Evolutionary conservation across 2,888 invertebrate species (phyloP).

Genomic region (Ecdyonurus torrentis): DNA sequence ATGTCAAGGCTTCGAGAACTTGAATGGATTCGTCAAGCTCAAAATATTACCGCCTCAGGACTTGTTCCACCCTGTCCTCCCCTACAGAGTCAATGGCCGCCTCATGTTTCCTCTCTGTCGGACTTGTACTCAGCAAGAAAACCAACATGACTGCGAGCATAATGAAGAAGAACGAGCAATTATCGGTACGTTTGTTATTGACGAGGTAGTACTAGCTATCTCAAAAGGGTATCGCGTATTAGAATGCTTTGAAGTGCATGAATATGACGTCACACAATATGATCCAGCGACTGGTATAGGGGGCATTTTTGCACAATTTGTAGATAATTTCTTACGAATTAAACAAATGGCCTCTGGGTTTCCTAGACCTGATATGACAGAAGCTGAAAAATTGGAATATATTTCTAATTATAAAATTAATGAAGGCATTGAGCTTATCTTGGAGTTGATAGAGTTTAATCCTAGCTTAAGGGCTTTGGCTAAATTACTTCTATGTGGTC

Average conservation of each 20-base stretch:
- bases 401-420: neutral
- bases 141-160: neutral
- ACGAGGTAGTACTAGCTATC: neutral
- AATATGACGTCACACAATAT: constrained; percentile 1
- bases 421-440: constrained; percentile 1
- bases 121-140: neutral
- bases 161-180: neutral
- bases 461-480: neutral
- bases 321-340: constrained; percentile 7
- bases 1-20: neutral
- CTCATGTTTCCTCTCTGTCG: constrained; percentile 1
- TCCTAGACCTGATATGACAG: neutral
- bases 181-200: neutral
- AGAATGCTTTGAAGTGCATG: constrained; percentile 1
- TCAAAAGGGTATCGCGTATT: neutral
- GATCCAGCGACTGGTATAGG: neutral
- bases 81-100: neutral
- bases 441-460: neutral
- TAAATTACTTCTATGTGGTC: neutral
- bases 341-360: constrained; percentile 6
- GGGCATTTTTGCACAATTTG: constrained; percentile 7
- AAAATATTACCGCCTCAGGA: neutral
- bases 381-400: neutral
- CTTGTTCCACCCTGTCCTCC: constrained; percentile 5
- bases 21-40: constrained; percentile 1